Conservation (phyloP, 2,797 vertebrate genomes). For the Limosa lapponica region DNA sequence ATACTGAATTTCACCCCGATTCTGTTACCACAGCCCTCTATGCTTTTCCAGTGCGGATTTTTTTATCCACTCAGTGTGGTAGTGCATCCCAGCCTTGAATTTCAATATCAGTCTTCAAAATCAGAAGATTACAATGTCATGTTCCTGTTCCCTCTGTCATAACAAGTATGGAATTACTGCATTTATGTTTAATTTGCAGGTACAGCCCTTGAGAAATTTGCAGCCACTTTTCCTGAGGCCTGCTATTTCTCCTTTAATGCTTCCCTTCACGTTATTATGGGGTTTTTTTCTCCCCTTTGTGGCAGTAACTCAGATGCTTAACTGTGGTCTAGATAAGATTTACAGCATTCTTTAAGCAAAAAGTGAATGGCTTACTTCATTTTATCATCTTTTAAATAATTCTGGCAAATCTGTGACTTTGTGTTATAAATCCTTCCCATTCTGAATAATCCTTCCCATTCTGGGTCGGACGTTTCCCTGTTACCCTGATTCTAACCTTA, state of each 20-base stretch:
- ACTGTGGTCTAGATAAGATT: background rate
- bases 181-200: background rate
- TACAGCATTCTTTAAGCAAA: background rate
- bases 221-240: background rate
- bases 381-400: background rate
- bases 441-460: background rate
- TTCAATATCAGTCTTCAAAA: background rate
- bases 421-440: background rate
- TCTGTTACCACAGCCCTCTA: background rate
- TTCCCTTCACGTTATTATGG: background rate
- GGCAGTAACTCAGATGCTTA: background rate
- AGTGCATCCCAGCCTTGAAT: background rate
- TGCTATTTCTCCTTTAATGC: background rate
- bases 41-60: rapidly evolving
- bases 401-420: background rate
- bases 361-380: background rate
- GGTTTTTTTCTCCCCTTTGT: background rate
- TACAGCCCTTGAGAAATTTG: background rate
- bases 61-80: background rate
- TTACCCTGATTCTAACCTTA: background rate
- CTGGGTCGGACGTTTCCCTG: background rate
- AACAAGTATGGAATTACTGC: background rate
- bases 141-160: background rate
- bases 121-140: background rate
- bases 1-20: background rate